These are phyloP conservation scores for Anarsia innoxiella DNA, from an alignment of 2,888 invertebrate species.

Conservation along the genomic window DNA sequence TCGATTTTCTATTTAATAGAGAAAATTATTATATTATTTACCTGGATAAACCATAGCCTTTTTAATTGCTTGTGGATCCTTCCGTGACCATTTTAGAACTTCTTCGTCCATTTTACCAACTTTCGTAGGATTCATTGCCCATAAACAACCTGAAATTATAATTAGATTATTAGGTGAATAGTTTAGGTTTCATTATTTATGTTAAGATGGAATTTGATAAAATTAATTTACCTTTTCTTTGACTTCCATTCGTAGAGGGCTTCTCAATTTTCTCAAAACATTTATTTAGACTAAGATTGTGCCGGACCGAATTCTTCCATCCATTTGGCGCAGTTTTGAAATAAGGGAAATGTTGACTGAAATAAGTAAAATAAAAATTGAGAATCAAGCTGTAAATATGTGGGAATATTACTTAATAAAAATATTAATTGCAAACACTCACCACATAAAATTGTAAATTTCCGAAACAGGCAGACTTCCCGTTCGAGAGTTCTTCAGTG, in stretches of 20 bases:
- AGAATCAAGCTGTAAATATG: neutral
- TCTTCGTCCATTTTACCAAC: conserved; percentile 98
- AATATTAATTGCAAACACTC: conserved; percentile 48
- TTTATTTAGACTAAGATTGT: conserved; percentile 97
- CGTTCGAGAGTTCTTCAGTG: conserved; percentile 94
- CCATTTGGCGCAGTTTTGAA: conserved; percentile 98
- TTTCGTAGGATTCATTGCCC: conserved; percentile 98
- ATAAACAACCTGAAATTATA: conserved; percentile 81
- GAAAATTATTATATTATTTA: conserved; percentile 42
- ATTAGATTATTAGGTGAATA: no score
- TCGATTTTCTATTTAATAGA: no score
- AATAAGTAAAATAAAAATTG: conserved; percentile 40
- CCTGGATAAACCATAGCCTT: conserved; percentile 96
- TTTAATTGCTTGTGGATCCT: conserved; percentile 93
- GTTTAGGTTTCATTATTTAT: neutral
- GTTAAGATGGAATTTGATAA: neutral
- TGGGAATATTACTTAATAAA: neutral
- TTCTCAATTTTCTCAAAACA: conserved; percentile 99
- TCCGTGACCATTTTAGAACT: conserved; percentile 97
- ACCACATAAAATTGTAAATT: conserved; percentile 99
- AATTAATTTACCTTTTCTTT: conserved; percentile 85
- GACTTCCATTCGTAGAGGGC: conserved; percentile 89
- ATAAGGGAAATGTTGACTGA: conserved; percentile 97
- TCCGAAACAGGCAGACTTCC: conserved; percentile 98
- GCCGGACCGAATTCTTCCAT: conserved; percentile 99